Evolutionary conservation across 2,888 invertebrate genomes (phyloP).

Genomic region (Rhogogaster chlorosoma): DNA sequence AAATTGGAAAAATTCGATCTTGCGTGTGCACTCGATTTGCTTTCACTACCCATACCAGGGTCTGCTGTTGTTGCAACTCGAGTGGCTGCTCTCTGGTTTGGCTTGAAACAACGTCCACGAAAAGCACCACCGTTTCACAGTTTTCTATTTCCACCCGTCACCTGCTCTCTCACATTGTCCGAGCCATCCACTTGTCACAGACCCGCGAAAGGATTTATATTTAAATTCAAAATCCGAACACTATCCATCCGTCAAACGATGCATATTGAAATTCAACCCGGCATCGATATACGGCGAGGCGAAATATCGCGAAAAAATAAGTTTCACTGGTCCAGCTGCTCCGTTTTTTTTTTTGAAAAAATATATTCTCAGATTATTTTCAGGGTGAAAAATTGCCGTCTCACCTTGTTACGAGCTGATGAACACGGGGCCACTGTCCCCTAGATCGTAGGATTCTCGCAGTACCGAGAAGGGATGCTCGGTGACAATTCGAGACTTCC

Average conservation of each 20-base stretch:
- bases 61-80: neutral
- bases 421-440: constrained; percentile 84
- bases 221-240: constrained; percentile 67
- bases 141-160: constrained; percentile 40
- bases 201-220: constrained; percentile 62
- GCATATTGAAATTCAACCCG: constrained; percentile 64
- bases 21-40: constrained; percentile 20
- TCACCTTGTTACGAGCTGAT: constrained; percentile 85
- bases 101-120: constrained; percentile 29
- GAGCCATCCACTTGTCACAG: constrained; percentile 28
- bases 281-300: neutral
- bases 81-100: neutral
- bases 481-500: constrained; percentile 79
- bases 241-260: constrained; percentile 66
- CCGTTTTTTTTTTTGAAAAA: neutral
- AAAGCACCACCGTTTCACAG: neutral
- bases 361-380: neutral
- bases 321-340: neutral
- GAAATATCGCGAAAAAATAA: neutral
- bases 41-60: neutral
- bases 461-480: constrained; percentile 81
- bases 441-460: constrained; percentile 82
- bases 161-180: neutral
- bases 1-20: constrained; percentile 45
- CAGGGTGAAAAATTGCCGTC: constrained; percentile 32